Percentiles rank a stretch among this genome's conserved stretches.
Evolutionary conservation across 2,888 invertebrate genomes (phyloP).

Genomic region (Amblyteles armatorius): DNA sequence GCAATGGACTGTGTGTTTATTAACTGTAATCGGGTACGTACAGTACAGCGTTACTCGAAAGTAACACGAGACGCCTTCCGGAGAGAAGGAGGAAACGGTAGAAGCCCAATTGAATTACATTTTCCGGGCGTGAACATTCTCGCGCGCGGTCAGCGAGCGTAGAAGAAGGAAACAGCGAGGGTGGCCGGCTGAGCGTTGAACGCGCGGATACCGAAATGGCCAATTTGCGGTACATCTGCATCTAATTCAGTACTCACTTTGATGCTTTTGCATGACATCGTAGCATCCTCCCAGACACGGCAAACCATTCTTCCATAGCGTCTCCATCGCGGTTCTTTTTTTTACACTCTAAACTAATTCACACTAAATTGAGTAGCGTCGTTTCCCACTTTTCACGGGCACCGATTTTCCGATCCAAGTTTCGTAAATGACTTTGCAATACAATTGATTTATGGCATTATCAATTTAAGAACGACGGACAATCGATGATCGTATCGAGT

Average conservation of each 20-base stretch:
- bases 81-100: constrained; percentile 49
- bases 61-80: constrained; percentile 34
- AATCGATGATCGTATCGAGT: no score
- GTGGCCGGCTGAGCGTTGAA: constrained; percentile 20
- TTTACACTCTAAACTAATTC: constrained; percentile 2
- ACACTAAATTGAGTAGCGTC: neutral
- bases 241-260: constrained; percentile 58
- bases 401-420: neutral
- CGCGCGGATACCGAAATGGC: constrained; percentile 56
- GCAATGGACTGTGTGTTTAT: neutral
- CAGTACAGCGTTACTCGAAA: constrained; percentile 23
- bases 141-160: constrained; percentile 3
- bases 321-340: neutral
- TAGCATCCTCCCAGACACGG: neutral
- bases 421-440: neutral
- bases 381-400: neutral
- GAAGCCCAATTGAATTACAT: constrained; percentile 63
- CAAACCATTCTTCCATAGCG: neutral
- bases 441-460: neutral
- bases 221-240: constrained; percentile 58
- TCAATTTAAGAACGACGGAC: constrained; percentile 9
- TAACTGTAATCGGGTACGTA: constrained; percentile 19
- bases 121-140: constrained; percentile 48
- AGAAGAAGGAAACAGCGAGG: constrained; percentile 31
- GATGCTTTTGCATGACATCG: constrained; percentile 52